Evolutionary conservation across 64 coral and sea anemone genomes (phyloP), one percentile per base, ranked within the genome.

Genomic region (Acropora tenuis): DNA sequence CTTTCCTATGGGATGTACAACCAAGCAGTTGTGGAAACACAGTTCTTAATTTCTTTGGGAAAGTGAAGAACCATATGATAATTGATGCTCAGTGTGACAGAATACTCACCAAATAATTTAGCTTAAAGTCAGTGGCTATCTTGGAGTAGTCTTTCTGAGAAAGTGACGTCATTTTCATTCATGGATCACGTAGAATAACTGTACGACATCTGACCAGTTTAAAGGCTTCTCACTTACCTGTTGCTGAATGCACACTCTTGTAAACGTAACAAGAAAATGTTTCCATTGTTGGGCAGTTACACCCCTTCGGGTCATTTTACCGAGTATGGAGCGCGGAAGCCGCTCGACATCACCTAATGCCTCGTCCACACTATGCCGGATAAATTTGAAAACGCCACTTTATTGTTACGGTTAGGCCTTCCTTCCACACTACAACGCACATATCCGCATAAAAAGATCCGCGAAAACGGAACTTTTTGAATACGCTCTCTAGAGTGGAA

Each of bases 51-150:
- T 13, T 87, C 66, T 2, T 73, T 47, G 20, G 84, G 84, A 19
- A 87, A 6, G 84, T 87, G 84, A 48, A 87, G 50, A 69, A 87
- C 43, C 84, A 87, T 73, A 41, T 87, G 84, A 45, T 73, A 87
- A 15, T 87, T 73, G 4, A 87, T 44, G 40, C 67, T 87, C 1
- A 30, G 30, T 30, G 30, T 30, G 30, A 87, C 84, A 73, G 84
- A 69, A 50, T 73, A 87, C 50, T 74, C 30, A 43, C 67, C 68
- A 87, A 73, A 74, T 7, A 87, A 53, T 50, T 87, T 87, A 48
- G 16, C 45, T 47, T 87, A 50, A 11, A 73, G 84, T 48, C 15
- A 10, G 9, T 87, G 67, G 50, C 74, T 66, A n/a, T 19, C 18
- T 72, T 87, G 13, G 3, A 87, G 45, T 13, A 87, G 9, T 44